Evolutionary conservation across 2,888 invertebrate genomes (phyloP).

Genomic region (Drosophila lutescens): DNA sequence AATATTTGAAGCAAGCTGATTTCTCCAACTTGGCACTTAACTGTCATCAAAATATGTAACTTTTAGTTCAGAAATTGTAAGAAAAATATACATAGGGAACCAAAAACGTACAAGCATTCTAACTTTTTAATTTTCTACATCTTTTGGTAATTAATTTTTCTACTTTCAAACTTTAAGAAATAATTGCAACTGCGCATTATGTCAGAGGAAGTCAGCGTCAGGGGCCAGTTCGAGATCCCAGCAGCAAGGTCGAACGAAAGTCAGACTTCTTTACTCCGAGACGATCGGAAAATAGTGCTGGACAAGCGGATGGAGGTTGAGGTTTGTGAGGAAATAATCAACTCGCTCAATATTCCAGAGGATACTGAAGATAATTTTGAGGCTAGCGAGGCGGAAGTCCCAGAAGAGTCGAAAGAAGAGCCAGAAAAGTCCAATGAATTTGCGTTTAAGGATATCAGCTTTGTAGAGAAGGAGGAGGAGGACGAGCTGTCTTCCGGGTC

Average conservation of each 20-base stretch:
- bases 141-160: neutral
- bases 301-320: neutral
- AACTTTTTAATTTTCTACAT: slow-evolving; percentile 15
- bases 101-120: neutral
- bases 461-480: neutral
- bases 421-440: neutral
- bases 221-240: slow-evolving; percentile 13
- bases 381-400: neutral
- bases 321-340: slow-evolving; percentile 4
- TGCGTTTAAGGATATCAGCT: too few relatives aligned
- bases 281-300: neutral
- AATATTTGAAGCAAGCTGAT: neutral
- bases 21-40: neutral
- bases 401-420: neutral
- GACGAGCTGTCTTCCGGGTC: neutral
- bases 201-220: slow-evolving; percentile 19
- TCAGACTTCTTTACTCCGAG: slow-evolving; percentile 4
- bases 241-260: slow-evolving; percentile 10
- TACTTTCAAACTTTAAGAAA: neutral
- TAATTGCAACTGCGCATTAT: slow-evolving; percentile 20
- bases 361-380: neutral
- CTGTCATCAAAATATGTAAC: neutral
- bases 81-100: neutral
- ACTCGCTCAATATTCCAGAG: too few relatives aligned
- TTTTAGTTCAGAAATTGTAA: neutral